A percentile compares a stretch with the other conserved stretches of the same genome.
Evolutionary conservation across 1,140 invertebrate genomes (phyloP).

Genomic region (Drosophila pruinosa): DNA sequence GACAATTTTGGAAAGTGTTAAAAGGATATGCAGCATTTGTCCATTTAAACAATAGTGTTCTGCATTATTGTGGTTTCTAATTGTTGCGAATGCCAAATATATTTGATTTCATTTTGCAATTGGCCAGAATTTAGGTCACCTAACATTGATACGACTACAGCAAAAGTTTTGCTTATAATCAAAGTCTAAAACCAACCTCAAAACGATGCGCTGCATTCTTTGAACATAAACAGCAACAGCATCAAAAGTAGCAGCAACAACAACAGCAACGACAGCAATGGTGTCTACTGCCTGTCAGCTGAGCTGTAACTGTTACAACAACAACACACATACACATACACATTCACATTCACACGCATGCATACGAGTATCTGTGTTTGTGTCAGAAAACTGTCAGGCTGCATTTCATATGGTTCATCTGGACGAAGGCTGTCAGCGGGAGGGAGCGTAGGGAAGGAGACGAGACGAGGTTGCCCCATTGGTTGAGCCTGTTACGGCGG

Average conservation of each 20-base stretch:
- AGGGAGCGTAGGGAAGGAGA: neutral
- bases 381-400: conserved; percentile 77
- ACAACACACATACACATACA: conserved; percentile 2
- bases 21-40: too few species aligned
- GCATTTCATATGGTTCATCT: conserved; percentile 69
- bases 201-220: conserved; percentile 16
- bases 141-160: conserved; percentile 1
- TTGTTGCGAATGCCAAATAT: neutral
- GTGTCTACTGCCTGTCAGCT: conserved; percentile 23
- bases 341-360: neutral
- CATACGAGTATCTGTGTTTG: conserved; percentile 24
- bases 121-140: neutral
- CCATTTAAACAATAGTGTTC: too few species aligned
- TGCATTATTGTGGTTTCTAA: neutral
- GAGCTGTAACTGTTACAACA: conserved; percentile 19
- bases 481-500: neutral
- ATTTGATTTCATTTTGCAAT: neutral
- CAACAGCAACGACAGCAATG: neutral
- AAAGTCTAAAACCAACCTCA: neutral
- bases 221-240: conserved; percentile 16
- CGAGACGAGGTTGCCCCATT: neutral
- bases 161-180: neutral
- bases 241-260: neutral
- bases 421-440: conserved; percentile 46
- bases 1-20: too few species aligned